A percentile compares a stretch with the other conserved stretches of the same genome.
phyloP scores from a whole-genome alignment of 2,888 invertebrate genomes.

The Dermolepida albohirtum region DNA sequence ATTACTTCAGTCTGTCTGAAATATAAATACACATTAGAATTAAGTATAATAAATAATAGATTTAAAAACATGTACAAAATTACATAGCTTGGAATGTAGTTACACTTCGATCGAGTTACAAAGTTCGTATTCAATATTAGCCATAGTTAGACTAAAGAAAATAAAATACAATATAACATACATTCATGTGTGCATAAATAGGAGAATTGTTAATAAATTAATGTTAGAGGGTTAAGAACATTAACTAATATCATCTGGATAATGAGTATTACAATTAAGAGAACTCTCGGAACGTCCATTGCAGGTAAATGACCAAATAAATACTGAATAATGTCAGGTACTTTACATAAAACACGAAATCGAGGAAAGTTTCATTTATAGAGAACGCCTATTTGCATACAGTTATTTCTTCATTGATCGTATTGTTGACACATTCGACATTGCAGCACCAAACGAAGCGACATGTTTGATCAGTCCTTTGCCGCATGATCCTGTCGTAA shows the following conservation, averaged over 20 bases:
- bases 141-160: no score
- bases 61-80: conserved; percentile 35
- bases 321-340: conserved; percentile 30
- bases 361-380: not conserved
- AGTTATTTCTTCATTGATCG: conserved; percentile 88
- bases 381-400: conserved; percentile 80
- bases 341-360: conserved; percentile 9
- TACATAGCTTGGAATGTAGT: conserved; percentile 39
- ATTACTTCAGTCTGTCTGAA: conserved; percentile 41
- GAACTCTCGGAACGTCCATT: no score
- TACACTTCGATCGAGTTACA: conserved; percentile 17
- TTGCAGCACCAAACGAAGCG: conserved; percentile 95
- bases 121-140: conserved; percentile 5
- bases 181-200: conserved; percentile 7
- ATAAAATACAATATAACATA: conserved; percentile 6
- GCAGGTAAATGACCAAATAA: conserved; percentile 6
- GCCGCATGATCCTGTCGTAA: conserved; percentile 82
- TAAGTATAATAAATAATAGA: conserved; percentile 29
- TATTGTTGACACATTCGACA: conserved; percentile 90
- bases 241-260: no score
- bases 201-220: no score
- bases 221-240: no score
- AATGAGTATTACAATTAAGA: no score
- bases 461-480: conserved; percentile 73
- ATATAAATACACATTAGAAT: conserved; percentile 21